Evolutionary conservation across 1,140 invertebrate species (phyloP).

Genomic region (Penaeus chinensis): DNA sequence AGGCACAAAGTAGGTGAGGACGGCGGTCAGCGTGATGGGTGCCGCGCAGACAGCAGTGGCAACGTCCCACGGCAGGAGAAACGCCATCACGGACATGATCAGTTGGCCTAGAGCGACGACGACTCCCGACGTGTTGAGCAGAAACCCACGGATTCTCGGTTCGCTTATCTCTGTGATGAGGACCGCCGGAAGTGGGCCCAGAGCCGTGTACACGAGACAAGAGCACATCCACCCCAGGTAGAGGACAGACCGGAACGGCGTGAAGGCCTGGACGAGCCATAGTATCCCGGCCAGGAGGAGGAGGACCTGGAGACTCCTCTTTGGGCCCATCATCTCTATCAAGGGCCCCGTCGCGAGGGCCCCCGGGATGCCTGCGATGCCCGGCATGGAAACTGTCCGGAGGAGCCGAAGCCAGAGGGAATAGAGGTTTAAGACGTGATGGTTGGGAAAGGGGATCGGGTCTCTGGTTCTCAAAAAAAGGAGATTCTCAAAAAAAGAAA

Average conservation of each 20-base stretch:
- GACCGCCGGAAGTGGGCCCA: neutral
- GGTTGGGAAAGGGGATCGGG: too few species aligned
- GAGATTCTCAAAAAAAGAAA: too few species aligned
- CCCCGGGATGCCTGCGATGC: neutral
- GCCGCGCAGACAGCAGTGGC: neutral
- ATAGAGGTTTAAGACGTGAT: too few species aligned
- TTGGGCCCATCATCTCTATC: neutral
- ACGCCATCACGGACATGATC: neutral
- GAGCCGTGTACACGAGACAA: neutral
- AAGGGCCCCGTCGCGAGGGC: neutral
- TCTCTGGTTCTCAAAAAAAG: too few species aligned
- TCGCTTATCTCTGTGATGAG: neutral
- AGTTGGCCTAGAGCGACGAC: neutral
- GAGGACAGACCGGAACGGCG: neutral
- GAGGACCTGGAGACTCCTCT: neutral
- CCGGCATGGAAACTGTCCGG: neutral
- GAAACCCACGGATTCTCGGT: neutral
- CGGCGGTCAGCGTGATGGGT: too few species aligned
- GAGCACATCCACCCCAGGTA: neutral
- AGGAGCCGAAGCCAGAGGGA: too few species aligned
- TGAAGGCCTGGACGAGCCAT: neutral
- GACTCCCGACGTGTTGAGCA: neutral
- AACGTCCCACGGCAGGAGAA: neutral
- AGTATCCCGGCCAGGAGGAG: neutral
- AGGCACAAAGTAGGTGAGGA: too few species aligned